Conservation (phyloP, 2,888 invertebrate species). For the Agonopterix subpropinquella region DNA sequence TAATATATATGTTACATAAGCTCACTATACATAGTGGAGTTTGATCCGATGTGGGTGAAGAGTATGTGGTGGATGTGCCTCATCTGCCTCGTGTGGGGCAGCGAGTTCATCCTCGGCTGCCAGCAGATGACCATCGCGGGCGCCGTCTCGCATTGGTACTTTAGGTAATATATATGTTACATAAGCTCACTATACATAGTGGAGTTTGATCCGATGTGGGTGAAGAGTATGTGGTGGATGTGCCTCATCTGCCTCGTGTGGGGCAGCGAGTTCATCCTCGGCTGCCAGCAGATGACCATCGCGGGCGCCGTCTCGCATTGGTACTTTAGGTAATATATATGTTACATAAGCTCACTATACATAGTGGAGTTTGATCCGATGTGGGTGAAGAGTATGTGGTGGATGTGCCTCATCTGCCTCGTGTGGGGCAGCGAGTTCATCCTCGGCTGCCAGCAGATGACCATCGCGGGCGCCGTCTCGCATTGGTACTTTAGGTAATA, state of each 20-base stretch:
- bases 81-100: conserved; percentile 93
- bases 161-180: conserved; percentile 76
- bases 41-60: conserved; percentile 87
- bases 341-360: conserved; percentile 59
- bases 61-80: conserved; percentile 97
- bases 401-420: conserved; percentile 92
- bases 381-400: conserved; percentile 95
- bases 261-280: conserved; percentile 95
- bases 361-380: conserved; percentile 84
- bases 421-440: conserved; percentile 97
- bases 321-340: conserved; percentile 85
- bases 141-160: conserved; percentile 96
- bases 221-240: conserved; percentile 96
- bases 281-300: conserved; percentile 95
- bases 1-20: conserved; percentile 37
- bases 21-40: conserved; percentile 78
- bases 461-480: conserved; percentile 93
- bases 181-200: conserved; percentile 70
- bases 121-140: conserved; percentile 96
- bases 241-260: conserved; percentile 93
- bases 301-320: conserved; percentile 95
- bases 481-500: conserved; percentile 94
- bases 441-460: conserved; percentile 95
- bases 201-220: conserved; percentile 87
- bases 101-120: conserved; percentile 95